These are phyloP conservation scores for Isichthys henryi DNA, from an alignment of 2,113 vertebrate genomes.

Conservation along the genomic window DNA sequence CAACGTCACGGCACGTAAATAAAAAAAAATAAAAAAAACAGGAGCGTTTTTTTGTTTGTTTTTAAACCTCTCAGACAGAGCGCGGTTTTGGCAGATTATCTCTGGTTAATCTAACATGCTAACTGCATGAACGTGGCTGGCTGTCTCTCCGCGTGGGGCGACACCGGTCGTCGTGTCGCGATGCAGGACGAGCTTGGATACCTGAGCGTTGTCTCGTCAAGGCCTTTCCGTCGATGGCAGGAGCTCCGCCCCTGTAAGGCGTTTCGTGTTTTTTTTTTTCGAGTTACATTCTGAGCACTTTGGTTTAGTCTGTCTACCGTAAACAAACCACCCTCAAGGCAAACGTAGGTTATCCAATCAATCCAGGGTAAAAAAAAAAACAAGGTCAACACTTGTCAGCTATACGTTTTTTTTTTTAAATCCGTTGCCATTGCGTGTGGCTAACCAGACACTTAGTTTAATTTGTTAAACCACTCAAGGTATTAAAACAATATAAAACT, in stretches of 20 bases:
- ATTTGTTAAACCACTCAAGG: neutral
- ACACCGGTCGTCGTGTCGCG: neutral
- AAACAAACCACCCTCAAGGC: slow-evolving; percentile 7
- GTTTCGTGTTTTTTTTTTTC: slow-evolving; percentile 16
- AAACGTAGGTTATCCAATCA: neutral
- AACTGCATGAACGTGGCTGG: neutral
- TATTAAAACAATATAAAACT: slow-evolving; percentile 17
- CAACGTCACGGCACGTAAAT: slow-evolving; percentile 23
- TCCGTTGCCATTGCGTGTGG: neutral
- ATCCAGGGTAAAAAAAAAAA: neutral
- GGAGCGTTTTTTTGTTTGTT: neutral
- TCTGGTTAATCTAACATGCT: neutral
- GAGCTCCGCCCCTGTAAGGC: slow-evolving; percentile 15
- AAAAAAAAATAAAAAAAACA: neutral
- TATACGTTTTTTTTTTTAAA: neutral
- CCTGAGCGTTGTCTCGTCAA: slow-evolving; percentile 33
- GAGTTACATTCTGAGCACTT: slow-evolving; percentile 30
- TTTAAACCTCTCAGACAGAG: neutral
- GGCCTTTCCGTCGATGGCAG: slow-evolving; percentile 1
- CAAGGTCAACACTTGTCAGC: neutral
- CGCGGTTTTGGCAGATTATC: neutral
- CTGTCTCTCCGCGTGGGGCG: neutral
- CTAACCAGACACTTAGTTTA: neutral
- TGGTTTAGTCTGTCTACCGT: slow-evolving; percentile 24
- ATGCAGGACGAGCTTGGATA: slow-evolving; percentile 16